phyloP scores from a whole-genome alignment of 2,888 invertebrate species.

The Xylophagus ater region DNA sequence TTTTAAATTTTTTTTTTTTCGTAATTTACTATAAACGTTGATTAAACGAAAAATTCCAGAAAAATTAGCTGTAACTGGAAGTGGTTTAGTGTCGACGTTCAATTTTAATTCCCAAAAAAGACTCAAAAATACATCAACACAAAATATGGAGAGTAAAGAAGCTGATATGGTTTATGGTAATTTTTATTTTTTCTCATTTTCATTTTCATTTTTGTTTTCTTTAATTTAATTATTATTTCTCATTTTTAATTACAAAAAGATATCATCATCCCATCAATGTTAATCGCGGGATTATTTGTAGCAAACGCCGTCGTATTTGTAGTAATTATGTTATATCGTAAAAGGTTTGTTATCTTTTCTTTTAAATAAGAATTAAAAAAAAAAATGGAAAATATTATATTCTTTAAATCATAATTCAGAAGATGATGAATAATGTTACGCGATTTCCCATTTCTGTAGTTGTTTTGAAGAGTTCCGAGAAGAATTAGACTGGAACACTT shows the following conservation, averaged over 20 bases:
- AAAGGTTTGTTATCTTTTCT: conserved; percentile 20
- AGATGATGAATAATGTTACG: too few relatives aligned
- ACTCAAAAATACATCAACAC: conserved; percentile 5
- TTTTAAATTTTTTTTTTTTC: too few relatives aligned
- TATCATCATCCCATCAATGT: conserved; percentile 57
- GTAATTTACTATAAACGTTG: too few relatives aligned
- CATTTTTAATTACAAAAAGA: conserved; percentile 49
- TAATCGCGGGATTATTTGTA: conserved; percentile 59
- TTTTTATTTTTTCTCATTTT: not conserved
- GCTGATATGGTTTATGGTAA: conserved; percentile 24
- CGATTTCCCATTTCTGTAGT: too few relatives aligned
- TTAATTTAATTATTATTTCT: conserved; percentile 60
- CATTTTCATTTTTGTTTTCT: not conserved
- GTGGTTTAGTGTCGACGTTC: conserved; percentile 15
- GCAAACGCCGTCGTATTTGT: conserved; percentile 63
- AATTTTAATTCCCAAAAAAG: conserved; percentile 15
- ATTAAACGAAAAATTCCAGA: too few relatives aligned
- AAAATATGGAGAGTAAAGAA: conserved; percentile 21
- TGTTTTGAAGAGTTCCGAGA: too few relatives aligned
- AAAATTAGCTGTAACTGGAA: conserved; percentile 19
- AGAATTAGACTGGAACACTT: too few relatives aligned
- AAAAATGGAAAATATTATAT: too few relatives aligned
- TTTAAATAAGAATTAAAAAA: too few relatives aligned
- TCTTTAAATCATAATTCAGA: too few relatives aligned
- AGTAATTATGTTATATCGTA: conserved; percentile 46